phyloP scores from a whole-genome alignment of 2,113 vertebrate genomes.

The Stigmatopora argus region DNA sequence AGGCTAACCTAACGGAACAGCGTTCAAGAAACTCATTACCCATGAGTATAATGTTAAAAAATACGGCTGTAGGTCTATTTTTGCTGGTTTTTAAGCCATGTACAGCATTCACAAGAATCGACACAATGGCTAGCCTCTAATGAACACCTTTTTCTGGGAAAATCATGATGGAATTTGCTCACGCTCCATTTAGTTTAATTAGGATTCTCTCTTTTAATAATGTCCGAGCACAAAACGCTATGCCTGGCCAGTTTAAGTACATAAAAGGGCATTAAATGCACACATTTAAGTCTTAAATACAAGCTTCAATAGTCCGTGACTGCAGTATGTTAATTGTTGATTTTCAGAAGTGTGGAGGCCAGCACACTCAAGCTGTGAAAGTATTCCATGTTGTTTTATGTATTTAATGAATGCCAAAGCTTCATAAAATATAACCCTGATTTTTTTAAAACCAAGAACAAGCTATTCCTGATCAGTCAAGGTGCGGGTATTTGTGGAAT shows the following conservation, averaged over 20 bases:
- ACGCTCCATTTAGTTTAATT: neutral
- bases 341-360: neutral
- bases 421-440: neutral
- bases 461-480: neutral
- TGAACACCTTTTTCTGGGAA: neutral
- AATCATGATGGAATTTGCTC: neutral
- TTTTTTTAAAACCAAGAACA: neutral
- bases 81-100: neutral
- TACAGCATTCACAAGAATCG: neutral
- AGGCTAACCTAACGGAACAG: too few relatives aligned
- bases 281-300: neutral
- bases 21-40: too few relatives aligned
- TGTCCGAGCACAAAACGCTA: neutral
- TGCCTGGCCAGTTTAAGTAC: neutral
- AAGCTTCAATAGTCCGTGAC: neutral
- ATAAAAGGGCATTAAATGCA: neutral
- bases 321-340: neutral
- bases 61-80: neutral
- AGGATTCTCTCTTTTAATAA: neutral
- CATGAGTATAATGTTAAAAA: neutral
- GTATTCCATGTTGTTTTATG: neutral
- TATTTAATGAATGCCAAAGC: neutral
- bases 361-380: neutral
- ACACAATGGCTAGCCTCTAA: neutral
- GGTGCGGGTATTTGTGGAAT: neutral